Percentiles rank a stretch among this genome's conserved stretches.
phyloP scores from a whole-genome alignment of 2,113 vertebrate species.

The Cinclus mexicanus region DNA sequence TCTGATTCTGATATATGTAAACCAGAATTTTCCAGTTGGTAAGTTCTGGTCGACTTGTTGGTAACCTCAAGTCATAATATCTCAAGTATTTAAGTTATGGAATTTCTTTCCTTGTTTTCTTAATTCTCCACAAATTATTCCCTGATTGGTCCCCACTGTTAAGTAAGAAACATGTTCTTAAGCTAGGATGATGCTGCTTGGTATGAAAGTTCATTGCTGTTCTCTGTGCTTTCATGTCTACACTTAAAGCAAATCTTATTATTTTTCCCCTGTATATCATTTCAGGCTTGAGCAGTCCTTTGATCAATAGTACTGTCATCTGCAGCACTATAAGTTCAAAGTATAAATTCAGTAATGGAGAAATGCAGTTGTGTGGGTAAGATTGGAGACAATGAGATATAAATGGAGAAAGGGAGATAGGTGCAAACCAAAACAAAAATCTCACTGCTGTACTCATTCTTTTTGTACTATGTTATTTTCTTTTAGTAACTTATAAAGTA shows the following conservation, averaged over 20 bases:
- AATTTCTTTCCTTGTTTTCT: background rate
- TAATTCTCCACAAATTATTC: background rate
- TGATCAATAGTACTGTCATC: conserved; percentile 18
- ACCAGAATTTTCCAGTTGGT: background rate
- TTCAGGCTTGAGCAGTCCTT: conserved; percentile 28
- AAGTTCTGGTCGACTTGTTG: background rate
- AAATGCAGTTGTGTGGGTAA: background rate
- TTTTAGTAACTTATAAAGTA: background rate
- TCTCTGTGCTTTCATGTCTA: conserved; percentile 1
- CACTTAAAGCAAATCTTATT: background rate
- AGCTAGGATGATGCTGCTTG: background rate
- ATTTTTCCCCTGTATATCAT: background rate
- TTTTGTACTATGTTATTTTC: background rate
- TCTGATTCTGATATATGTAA: background rate
- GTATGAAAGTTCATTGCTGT: background rate
- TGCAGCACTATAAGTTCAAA: conserved; percentile 31
- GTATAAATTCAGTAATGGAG: conserved; percentile 19
- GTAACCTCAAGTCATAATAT: background rate
- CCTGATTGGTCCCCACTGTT: background rate
- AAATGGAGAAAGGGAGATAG: background rate
- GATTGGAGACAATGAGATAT: background rate
- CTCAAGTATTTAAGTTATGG: background rate
- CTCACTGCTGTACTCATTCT: background rate
- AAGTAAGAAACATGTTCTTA: background rate
- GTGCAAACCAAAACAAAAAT: background rate